Percentiles rank a stretch among this genome's conserved stretches.
These are phyloP conservation scores for Catharus bicknelli DNA, from an alignment of 2,113 vertebrate species.

Conservation along the genomic window DNA sequence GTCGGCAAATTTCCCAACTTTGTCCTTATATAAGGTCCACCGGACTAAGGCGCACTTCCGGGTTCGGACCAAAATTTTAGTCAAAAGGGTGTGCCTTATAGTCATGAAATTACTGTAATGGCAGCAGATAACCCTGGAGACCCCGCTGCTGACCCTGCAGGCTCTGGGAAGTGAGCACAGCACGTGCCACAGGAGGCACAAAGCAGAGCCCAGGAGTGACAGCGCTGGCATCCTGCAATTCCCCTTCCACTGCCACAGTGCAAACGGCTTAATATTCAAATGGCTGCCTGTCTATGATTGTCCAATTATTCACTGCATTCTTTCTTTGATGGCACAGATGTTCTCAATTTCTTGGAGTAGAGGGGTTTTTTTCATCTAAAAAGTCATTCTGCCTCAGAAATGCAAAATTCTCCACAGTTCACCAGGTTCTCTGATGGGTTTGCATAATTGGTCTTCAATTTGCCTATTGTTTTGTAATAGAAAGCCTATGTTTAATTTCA, in stretches of 20 bases:
- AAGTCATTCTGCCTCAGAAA: constrained; percentile 74
- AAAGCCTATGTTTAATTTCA: constrained; percentile 76
- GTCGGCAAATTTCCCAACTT: too few species aligned
- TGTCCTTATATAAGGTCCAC: too few species aligned
- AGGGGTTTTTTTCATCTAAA: constrained; percentile 57
- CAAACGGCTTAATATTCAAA: constrained; percentile 72
- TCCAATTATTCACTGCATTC: constrained; percentile 80
- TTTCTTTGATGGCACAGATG: constrained; percentile 80
- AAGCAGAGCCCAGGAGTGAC: background rate
- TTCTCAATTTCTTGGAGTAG: constrained; percentile 79
- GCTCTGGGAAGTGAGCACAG: background rate
- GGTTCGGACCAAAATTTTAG: too few species aligned
- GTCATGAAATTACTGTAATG: background rate
- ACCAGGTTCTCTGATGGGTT: constrained; percentile 75
- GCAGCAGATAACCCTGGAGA: constrained; percentile 23
- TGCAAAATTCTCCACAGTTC: constrained; percentile 74
- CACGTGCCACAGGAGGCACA: background rate
- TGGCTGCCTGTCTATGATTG: constrained; percentile 76
- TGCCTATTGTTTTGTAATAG: constrained; percentile 79
- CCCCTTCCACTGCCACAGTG: constrained; percentile 50
- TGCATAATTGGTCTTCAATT: constrained; percentile 81
- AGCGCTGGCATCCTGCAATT: constrained; percentile 20
- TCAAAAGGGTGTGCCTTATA: too few species aligned
- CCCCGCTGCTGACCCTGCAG: accelerated
- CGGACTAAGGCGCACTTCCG: too few species aligned